Conservation (phyloP, 2,797 vertebrate species). For the Peromyscus melanophrys region DNA sequence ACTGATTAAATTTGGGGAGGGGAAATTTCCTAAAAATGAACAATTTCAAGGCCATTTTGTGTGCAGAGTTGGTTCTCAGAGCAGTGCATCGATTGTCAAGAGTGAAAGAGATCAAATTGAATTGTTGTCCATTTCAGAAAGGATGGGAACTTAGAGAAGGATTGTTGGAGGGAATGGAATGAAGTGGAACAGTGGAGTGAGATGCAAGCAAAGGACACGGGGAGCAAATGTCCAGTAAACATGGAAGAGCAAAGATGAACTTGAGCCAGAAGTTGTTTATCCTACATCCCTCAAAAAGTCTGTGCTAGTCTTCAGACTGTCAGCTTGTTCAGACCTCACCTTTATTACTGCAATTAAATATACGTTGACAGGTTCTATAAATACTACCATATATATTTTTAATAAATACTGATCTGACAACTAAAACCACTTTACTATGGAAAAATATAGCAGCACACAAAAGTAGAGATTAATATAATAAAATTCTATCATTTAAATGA, state of each 20-base stretch:
- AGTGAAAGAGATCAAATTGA: background rate
- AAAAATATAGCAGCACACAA: slow-evolving; percentile 4
- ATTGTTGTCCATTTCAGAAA: background rate
- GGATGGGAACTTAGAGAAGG: background rate
- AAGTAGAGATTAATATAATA: slow-evolving; percentile 20
- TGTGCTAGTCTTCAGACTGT: background rate
- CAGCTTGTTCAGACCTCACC: background rate
- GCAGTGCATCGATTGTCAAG: background rate
- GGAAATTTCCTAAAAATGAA: background rate
- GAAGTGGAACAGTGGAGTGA: background rate
- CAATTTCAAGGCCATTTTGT: background rate
- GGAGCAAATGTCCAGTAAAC: background rate
- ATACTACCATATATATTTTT: slow-evolving; percentile 1
- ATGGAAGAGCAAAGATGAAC: background rate
- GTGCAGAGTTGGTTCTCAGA: background rate
- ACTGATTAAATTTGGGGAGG: background rate
- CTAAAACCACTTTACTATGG: background rate
- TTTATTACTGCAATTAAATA: slow-evolving; percentile 37
- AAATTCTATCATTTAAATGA: background rate
- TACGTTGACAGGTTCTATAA: background rate
- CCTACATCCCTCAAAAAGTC: background rate
- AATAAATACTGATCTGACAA: background rate
- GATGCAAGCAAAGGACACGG: background rate
- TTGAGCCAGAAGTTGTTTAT: background rate
- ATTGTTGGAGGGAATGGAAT: background rate